A percentile compares a stretch with the other conserved stretches of the same genome.
Evolutionary conservation across 2,888 invertebrate genomes (phyloP).

Genomic region (Plutella xylostella): DNA sequence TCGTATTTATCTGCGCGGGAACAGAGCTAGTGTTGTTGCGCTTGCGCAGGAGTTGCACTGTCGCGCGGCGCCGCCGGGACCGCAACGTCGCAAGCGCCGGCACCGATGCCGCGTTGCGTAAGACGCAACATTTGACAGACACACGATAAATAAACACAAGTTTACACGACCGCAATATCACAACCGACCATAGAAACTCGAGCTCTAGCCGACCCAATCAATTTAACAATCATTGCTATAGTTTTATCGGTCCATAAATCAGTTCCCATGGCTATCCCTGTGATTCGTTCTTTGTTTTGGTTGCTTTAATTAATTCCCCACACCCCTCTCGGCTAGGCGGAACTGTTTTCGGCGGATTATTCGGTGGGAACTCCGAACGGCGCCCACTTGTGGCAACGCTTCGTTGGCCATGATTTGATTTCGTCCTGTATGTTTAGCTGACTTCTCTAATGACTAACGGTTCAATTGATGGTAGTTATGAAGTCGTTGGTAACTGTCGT

Average conservation of each 20-base stretch:
- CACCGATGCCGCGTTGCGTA: neutral
- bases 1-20: neutral
- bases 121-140: no score
- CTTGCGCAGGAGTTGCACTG: no score
- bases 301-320: conserved; percentile 50
- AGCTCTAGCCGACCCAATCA: no score
- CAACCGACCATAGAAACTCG: no score
- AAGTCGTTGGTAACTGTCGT: no score
- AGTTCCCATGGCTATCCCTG: conserved; percentile 43
- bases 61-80: neutral
- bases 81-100: neutral
- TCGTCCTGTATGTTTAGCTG: conserved; percentile 29
- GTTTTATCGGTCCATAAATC: conserved; percentile 23
- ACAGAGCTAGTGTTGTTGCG: neutral
- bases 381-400: conserved; percentile 28
- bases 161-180: no score
- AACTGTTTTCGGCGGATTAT: no score
- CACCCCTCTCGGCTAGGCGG: conserved; percentile 34
- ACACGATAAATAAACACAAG: neutral
- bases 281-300: conserved; percentile 48
- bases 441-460: no score
- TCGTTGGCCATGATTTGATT: conserved; percentile 27
- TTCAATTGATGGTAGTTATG: no score
- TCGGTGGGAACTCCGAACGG: conserved; percentile 60
- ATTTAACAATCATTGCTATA: conserved; percentile 18